phyloP scores from a whole-genome alignment of 30 jellyfish, hydroid and myxozoan species.

The Turritopsis rubra region DNA sequence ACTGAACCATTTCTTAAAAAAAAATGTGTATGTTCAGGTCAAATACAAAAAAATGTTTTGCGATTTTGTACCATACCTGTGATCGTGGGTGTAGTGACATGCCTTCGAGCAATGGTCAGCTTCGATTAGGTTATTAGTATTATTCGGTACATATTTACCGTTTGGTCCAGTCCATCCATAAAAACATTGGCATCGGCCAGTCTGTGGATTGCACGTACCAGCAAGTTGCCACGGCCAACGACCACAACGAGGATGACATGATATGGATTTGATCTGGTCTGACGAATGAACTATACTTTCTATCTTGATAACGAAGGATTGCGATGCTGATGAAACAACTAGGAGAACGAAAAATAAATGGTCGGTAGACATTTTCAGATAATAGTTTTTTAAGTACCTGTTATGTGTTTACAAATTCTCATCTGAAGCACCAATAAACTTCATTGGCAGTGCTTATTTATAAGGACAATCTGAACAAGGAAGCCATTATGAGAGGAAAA shows the following conservation, averaged over 20 bases:
- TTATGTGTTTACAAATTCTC: too few relatives aligned
- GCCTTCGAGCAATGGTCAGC: conserved; percentile 16
- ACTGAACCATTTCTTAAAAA: too few relatives aligned
- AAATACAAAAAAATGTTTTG: not conserved
- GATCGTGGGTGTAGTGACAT: conserved; percentile 25
- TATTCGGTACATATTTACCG: not conserved
- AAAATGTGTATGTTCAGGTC: too few relatives aligned
- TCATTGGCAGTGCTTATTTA: not conserved
- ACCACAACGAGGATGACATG: conserved; percentile 29
- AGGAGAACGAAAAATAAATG: not conserved
- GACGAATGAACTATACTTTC: not conserved
- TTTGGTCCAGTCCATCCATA: conserved; percentile 28
- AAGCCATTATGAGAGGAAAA: not conserved
- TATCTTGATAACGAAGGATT: not conserved
- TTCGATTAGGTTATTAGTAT: conserved; percentile 1
- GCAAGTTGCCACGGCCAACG: conserved; percentile 10
- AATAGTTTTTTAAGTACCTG: not conserved
- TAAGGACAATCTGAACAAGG: not conserved
- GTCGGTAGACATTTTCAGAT: not conserved
- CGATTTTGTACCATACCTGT: not conserved
- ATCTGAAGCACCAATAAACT: too few relatives aligned
- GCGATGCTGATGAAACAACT: not conserved
- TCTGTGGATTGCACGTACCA: conserved; percentile 2
- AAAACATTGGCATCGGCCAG: conserved; percentile 17
- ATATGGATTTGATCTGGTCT: not conserved